Evolutionary conservation across 2,888 invertebrate species (phyloP).

Genomic region (Aspidiotus destructor): DNA sequence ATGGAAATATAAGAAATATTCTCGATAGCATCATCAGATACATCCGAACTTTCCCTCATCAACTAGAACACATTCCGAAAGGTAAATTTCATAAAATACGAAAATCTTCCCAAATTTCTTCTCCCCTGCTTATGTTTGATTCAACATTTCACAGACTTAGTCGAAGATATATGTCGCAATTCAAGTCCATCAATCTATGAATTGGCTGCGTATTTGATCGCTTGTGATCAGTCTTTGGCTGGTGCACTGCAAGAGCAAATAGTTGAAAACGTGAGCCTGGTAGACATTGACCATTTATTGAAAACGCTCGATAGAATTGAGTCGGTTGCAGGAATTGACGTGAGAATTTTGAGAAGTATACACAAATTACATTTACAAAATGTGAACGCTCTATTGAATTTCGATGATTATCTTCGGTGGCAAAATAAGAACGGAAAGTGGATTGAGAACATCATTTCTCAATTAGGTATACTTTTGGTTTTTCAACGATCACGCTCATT

Average conservation of each 20-base stretch:
- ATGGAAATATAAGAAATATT: conserved; percentile 1
- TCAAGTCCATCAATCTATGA: background rate
- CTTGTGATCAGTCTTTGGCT: background rate
- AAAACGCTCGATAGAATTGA: background rate
- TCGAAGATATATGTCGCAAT: background rate
- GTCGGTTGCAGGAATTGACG: too few species aligned
- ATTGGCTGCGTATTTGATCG: background rate
- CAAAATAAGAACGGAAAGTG: too few species aligned
- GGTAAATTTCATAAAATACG: background rate
- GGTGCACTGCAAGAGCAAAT: background rate
- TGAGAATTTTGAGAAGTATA: too few species aligned
- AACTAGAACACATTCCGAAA: conserved; percentile 3
- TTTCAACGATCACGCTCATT: background rate
- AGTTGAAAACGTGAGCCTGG: background rate
- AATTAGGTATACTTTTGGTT: too few species aligned
- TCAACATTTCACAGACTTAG: background rate
- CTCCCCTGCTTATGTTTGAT: background rate
- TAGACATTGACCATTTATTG: background rate
- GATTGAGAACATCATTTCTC: too few species aligned
- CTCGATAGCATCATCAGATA: conserved; percentile 1
- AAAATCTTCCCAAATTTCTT: background rate
- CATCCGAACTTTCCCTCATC: conserved; percentile 17
- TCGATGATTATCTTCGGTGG: too few species aligned
- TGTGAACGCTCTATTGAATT: too few species aligned
- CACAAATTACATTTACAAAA: too few species aligned